These are phyloP conservation scores for Sinosuthora webbiana DNA, from an alignment of 2,113 vertebrate genomes.

Conservation along the genomic window DNA sequence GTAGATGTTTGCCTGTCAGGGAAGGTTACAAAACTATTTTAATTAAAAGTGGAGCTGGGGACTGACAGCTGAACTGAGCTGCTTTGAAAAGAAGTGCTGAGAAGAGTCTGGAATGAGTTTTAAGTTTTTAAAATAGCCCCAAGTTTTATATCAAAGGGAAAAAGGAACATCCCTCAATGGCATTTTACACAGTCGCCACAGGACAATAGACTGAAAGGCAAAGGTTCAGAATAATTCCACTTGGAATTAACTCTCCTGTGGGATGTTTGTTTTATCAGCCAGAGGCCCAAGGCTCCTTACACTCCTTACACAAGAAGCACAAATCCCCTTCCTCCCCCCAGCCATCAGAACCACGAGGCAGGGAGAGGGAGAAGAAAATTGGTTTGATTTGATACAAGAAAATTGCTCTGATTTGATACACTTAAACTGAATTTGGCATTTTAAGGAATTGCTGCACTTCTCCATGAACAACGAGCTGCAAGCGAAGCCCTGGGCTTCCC, in stretches of 20 bases:
- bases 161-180: constrained; percentile 25
- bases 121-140: constrained; percentile 40
- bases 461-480: not conserved
- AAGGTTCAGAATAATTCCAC: not conserved
- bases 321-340: not conserved
- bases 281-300: not conserved
- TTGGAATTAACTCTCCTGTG: not conserved
- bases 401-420: not conserved
- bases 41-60: constrained; percentile 37
- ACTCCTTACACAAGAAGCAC: not conserved
- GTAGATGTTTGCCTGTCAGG: constrained; percentile 5
- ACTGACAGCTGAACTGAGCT: constrained; percentile 34
- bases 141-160: constrained; percentile 37
- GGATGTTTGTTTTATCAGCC: not conserved
- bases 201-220: not conserved
- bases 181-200: constrained; percentile 16
- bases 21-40: constrained; percentile 14
- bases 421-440: not conserved
- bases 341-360: not conserved
- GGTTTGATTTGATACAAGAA: not conserved
- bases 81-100: constrained; percentile 42
- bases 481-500: not conserved
- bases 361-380: not conserved
- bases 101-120: constrained; percentile 4
- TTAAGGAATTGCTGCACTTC: not conserved